These are phyloP conservation scores for Telmatherina bonti DNA, from an alignment of 2,797 vertebrate species.

Conservation along the genomic window DNA sequence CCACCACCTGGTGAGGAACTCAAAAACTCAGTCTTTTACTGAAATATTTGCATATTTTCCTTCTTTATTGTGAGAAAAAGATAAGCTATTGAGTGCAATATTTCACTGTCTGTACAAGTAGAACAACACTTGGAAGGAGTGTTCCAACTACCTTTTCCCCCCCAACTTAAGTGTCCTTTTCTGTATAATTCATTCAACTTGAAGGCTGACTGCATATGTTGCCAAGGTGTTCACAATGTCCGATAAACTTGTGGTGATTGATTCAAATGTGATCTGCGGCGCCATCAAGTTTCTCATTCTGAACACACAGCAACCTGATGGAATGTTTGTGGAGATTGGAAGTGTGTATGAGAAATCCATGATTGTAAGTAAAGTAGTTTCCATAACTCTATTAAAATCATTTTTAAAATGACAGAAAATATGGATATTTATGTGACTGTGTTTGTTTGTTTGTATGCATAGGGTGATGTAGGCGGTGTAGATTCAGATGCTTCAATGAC, in stretches of 20 bases:
- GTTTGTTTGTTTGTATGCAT: conserved; percentile 10
- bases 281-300: conserved; percentile 87
- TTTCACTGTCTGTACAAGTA: background rate
- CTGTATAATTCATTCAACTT: background rate
- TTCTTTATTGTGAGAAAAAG: background rate
- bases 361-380: conserved; percentile 45
- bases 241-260: conserved; percentile 63
- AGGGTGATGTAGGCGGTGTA: conserved; percentile 67
- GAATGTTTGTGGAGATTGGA: conserved; percentile 60
- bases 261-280: conserved; percentile 74
- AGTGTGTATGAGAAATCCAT: background rate
- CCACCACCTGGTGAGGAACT: conserved; percentile 85
- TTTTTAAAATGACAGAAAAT: background rate
- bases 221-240: conserved; percentile 87
- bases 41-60: background rate
- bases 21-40: background rate
- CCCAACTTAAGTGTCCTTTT: no score
- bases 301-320: conserved; percentile 74
- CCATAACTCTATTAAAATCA: background rate
- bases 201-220: conserved; percentile 92
- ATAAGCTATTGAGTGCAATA: background rate
- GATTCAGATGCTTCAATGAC: conserved; percentile 86
- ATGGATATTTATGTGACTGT: conserved; percentile 1
- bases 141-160: background rate
- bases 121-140: background rate